These are phyloP conservation scores for Orussus abietinus DNA, from an alignment of 1,140 invertebrate genomes.

Conservation along the genomic window DNA sequence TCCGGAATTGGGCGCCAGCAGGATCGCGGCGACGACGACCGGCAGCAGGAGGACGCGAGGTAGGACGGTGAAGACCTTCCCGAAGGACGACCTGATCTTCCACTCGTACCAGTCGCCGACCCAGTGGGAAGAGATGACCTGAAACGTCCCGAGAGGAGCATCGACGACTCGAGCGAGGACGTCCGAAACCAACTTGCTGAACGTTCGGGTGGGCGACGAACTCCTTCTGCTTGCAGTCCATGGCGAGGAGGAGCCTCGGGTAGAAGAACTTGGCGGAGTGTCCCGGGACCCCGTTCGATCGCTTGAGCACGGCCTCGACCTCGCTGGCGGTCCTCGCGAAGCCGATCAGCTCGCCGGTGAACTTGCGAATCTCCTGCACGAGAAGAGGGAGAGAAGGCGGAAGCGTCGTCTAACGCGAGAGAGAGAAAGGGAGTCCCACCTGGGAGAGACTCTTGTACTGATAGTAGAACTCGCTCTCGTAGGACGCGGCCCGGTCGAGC, in stretches of 20 bases:
- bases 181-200: constrained; percentile 57
- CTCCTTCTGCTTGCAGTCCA: constrained; percentile 69
- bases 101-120: constrained; percentile 57
- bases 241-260: constrained; percentile 64
- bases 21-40: constrained; percentile 46
- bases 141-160: no score
- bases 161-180: background rate
- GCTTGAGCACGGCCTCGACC: constrained; percentile 63
- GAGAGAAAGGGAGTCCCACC: constrained; percentile 22
- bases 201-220: constrained; percentile 73
- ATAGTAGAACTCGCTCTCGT: constrained; percentile 57
- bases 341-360: constrained; percentile 37
- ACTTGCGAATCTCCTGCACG: constrained; percentile 22
- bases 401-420: background rate
- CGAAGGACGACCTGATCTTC: constrained; percentile 42
- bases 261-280: constrained; percentile 45
- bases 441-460: constrained; percentile 57
- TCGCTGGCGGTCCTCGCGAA: constrained; percentile 65
- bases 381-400: constrained; percentile 2
- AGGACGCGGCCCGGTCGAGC: constrained; percentile 46
- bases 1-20: constrained; percentile 44
- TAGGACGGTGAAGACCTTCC: constrained; percentile 40
- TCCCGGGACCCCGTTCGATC: constrained; percentile 43
- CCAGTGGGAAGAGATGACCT: constrained; percentile 48
- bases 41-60: constrained; percentile 48